phyloP scores from a whole-genome alignment of 2,113 vertebrate genomes.

The Microtus richardsoni region DNA sequence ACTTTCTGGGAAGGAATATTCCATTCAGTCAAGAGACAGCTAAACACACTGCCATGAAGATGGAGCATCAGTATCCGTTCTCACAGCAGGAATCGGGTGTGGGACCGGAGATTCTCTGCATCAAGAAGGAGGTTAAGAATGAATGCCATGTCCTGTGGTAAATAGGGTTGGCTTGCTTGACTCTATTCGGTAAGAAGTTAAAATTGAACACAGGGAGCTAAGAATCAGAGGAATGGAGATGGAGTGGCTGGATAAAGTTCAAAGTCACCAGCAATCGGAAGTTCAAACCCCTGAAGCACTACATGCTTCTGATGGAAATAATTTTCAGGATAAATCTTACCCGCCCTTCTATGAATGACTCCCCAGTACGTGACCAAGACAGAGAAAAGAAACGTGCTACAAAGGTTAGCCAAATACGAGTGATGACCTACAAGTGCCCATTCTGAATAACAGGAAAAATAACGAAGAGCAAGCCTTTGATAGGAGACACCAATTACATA shows the following conservation, averaged over 20 bases:
- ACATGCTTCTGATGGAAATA: background rate
- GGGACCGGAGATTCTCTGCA: background rate
- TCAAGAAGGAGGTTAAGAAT: background rate
- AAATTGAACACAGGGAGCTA: background rate
- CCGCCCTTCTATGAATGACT: background rate
- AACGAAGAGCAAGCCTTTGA: background rate
- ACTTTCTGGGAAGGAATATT: background rate
- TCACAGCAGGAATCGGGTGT: background rate
- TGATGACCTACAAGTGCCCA: background rate
- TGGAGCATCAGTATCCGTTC: background rate
- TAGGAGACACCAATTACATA: background rate
- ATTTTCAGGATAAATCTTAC: background rate
- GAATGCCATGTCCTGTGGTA: background rate
- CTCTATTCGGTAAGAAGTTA: conserved; percentile 57
- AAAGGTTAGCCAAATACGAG: background rate
- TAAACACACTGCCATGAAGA: background rate
- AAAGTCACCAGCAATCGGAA: background rate
- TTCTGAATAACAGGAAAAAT: conserved; percentile 15
- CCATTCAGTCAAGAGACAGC: background rate
- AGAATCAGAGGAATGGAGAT: conserved; percentile 8
- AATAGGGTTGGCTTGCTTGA: background rate
- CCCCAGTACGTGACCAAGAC: background rate
- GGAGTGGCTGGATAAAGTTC: conserved; percentile 62
- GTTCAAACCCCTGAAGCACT: background rate
- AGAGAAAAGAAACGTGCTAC: background rate